Percentiles rank a stretch among this genome's conserved stretches.
Evolutionary conservation across 2,888 invertebrate species (phyloP).

Genomic region (Watsonalla binaria): DNA sequence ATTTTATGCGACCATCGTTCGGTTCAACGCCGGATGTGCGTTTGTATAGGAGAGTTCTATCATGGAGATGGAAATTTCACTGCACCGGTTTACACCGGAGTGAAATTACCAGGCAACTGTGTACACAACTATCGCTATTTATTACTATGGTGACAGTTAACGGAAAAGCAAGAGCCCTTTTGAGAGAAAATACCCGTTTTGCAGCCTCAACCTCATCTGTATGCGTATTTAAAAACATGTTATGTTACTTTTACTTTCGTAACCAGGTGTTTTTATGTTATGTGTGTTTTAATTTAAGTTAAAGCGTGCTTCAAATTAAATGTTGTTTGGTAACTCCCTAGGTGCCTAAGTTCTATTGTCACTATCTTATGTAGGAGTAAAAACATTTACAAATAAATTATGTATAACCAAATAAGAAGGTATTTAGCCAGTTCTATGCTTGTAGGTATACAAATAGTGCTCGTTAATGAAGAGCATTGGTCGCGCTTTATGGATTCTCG

Average conservation of each 20-base stretch:
- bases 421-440: too few species aligned
- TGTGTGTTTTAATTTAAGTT: not conserved
- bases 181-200: not conserved
- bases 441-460: not conserved
- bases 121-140: not conserved
- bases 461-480: not conserved
- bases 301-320: not conserved
- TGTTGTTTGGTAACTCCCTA: too few species aligned
- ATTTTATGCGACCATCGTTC: not conserved
- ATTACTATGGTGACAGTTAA: not conserved
- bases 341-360: too few species aligned
- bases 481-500: not conserved
- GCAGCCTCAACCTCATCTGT: not conserved
- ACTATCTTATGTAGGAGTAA: too few species aligned
- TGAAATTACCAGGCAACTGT: not conserved
- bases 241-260: constrained; percentile 1
- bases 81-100: constrained; percentile 20
- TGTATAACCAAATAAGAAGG: too few species aligned
- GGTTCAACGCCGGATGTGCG: constrained; percentile 4
- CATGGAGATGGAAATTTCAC: constrained; percentile 21
- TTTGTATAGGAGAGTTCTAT: constrained; percentile 21
- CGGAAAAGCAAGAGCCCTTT: not conserved
- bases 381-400: too few species aligned
- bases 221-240: constrained; percentile 4
- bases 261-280: not conserved